A percentile compares a stretch with the other conserved stretches of the same genome.
These are phyloP conservation scores for Diprion similis DNA, from an alignment of 1,140 invertebrate genomes.

Conservation along the genomic window DNA sequence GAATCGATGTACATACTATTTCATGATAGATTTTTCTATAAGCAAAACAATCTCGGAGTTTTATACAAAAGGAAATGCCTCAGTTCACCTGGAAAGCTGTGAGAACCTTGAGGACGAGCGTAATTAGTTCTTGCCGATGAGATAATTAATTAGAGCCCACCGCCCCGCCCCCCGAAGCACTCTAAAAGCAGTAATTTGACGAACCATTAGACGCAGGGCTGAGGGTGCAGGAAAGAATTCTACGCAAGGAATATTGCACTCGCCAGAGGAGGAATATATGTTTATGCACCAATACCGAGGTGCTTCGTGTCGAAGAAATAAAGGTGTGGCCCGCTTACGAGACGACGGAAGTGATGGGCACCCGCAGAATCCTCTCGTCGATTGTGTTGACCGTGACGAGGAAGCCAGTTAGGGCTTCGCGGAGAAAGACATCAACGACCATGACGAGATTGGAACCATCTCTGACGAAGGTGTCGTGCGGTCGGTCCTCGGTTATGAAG, in stretches of 20 bases:
- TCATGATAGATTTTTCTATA: background rate
- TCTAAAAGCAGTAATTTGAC: too few species aligned
- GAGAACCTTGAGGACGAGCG: too few species aligned
- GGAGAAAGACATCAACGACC: slow-evolving; percentile 64
- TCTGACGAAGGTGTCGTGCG: slow-evolving; percentile 78
- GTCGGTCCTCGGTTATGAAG: slow-evolving; percentile 83
- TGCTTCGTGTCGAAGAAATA: background rate
- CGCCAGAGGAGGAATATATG: slow-evolving; percentile 1
- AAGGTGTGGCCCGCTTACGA: slow-evolving; percentile 50
- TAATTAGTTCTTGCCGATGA: too few species aligned
- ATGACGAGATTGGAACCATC: slow-evolving; percentile 76
- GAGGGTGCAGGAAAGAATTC: too few species aligned
- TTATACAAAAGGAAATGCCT: too few species aligned
- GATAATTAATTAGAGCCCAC: too few species aligned
- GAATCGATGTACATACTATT: slow-evolving; percentile 10
- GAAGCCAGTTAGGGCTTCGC: slow-evolving; percentile 72
- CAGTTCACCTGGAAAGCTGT: too few species aligned
- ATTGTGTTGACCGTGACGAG: slow-evolving; percentile 70
- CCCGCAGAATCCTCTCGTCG: slow-evolving; percentile 70
- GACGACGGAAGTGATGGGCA: slow-evolving; percentile 75
- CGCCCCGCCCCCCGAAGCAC: too few species aligned
- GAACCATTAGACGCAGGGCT: too few species aligned
- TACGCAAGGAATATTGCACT: background rate
- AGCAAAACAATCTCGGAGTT: too few species aligned
- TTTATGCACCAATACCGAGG: background rate